phyloP scores from a whole-genome alignment of 2,113 vertebrate genomes.

The Phoenicopterus ruber region DNA sequence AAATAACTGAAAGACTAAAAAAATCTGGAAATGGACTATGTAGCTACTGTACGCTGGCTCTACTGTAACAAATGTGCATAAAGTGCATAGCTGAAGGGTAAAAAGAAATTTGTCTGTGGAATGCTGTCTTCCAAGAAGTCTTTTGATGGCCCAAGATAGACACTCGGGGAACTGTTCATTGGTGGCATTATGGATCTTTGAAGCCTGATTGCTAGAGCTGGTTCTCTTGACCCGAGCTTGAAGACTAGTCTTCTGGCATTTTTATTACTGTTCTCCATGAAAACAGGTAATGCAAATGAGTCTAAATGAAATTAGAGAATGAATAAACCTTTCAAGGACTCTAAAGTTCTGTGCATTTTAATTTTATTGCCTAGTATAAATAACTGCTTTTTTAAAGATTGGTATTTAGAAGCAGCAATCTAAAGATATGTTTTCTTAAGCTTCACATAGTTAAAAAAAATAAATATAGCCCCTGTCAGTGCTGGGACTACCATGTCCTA shows the following conservation, averaged over 20 bases:
- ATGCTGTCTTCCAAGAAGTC: background rate
- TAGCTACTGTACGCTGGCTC: background rate
- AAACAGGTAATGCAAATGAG: background rate
- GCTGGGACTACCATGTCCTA: background rate
- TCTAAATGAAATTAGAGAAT: background rate
- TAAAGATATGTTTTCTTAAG: background rate
- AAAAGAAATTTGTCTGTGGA: background rate
- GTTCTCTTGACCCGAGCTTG: background rate
- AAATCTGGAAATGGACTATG: background rate
- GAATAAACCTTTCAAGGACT: background rate
- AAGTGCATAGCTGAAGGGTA: background rate
- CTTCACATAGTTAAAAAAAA: background rate
- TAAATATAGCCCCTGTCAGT: background rate
- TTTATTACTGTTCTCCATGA: background rate
- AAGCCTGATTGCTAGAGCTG: background rate
- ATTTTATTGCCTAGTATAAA: background rate
- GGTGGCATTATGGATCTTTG: background rate
- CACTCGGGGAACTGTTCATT: rapidly evolving
- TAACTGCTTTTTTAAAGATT: background rate
- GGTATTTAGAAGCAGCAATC: background rate
- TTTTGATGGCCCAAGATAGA: background rate
- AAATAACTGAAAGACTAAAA: background rate
- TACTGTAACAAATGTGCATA: background rate
- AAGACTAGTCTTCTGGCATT: background rate
- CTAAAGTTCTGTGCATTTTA: background rate